These are phyloP conservation scores for Macrotrachela quadricornifera DNA, from an alignment of 1,140 invertebrate species.

Conservation along the genomic window DNA sequence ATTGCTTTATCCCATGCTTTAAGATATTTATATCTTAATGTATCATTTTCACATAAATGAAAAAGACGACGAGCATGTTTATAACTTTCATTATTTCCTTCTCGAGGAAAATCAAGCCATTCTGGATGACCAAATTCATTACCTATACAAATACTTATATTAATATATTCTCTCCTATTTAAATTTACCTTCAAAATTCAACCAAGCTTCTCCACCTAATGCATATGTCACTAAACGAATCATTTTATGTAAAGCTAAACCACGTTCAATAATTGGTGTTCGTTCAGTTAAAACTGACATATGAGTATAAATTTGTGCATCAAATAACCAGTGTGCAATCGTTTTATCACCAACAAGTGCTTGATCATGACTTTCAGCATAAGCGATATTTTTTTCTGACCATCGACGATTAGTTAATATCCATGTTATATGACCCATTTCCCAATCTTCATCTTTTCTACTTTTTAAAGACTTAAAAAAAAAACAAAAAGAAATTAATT, in stretches of 20 bases:
- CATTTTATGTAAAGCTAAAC: conserved; percentile 86
- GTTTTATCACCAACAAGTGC: conserved; percentile 95
- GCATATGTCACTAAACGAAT: conserved; percentile 78
- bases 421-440: conserved; percentile 69
- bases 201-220: conserved; percentile 82
- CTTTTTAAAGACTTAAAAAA: no score
- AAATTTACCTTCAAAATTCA: no score
- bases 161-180: no score
- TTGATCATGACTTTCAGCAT: conserved; percentile 93
- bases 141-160: no score
- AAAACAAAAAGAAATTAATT: no score
- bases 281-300: conserved; percentile 56
- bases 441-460: conserved; percentile 73
- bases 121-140: conserved; percentile 99
- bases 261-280: conserved; percentile 55
- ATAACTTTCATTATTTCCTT: conserved; percentile 81
- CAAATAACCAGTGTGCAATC: conserved; percentile 97
- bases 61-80: conserved; percentile 89
- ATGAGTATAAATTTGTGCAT: conserved; percentile 90
- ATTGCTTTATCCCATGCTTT: conserved; percentile 79
- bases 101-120: conserved; percentile 92
- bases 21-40: conserved; percentile 71
- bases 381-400: conserved; percentile 82
- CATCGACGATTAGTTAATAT: conserved; percentile 82
- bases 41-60: conserved; percentile 66